A percentile compares a stretch with the other conserved stretches of the same genome.
phyloP scores from a whole-genome alignment of 1,140 invertebrate species.

The Chironomus striatipennis region DNA sequence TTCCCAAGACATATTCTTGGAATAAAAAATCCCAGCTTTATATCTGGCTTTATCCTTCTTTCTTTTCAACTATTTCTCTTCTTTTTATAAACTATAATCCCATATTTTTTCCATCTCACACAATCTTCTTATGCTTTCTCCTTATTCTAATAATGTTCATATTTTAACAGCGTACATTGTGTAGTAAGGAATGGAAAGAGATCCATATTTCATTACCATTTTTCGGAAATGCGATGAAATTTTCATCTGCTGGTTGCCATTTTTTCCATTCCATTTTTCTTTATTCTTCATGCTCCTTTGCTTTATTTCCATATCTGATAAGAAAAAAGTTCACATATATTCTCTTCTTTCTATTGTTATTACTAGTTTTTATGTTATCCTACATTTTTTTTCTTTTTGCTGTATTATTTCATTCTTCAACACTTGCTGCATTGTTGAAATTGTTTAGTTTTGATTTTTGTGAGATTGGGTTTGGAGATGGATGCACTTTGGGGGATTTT shows the following conservation, averaged over 20 bases:
- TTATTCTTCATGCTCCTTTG: neutral
- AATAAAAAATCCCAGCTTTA: too few species aligned
- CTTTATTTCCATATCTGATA: neutral
- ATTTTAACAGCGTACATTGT: too few species aligned
- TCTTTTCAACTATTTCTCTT: too few species aligned
- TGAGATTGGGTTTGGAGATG: too few species aligned
- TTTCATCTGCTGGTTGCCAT: constrained; percentile 19
- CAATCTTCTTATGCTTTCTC: neutral
- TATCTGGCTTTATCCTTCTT: too few species aligned
- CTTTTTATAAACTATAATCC: neutral
- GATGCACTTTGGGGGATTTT: too few species aligned
- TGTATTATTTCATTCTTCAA: neutral
- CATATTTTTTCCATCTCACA: neutral
- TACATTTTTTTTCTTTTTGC: too few species aligned
- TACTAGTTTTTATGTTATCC: too few species aligned
- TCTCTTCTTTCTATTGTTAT: neutral
- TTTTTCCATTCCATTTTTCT: neutral
- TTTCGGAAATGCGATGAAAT: constrained; percentile 16
- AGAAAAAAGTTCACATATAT: neutral
- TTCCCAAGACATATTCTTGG: too few species aligned
- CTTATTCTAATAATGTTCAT: too few species aligned
- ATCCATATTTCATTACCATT: constrained; percentile 21
- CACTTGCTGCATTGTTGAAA: neutral
- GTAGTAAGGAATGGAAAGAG: neutral
- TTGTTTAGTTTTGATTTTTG: too few species aligned